Percentiles rank a stretch among this genome's conserved stretches.
Conservation (phyloP, 2,113 vertebrate genomes). For the Microcebus ravelobensis region DNA sequence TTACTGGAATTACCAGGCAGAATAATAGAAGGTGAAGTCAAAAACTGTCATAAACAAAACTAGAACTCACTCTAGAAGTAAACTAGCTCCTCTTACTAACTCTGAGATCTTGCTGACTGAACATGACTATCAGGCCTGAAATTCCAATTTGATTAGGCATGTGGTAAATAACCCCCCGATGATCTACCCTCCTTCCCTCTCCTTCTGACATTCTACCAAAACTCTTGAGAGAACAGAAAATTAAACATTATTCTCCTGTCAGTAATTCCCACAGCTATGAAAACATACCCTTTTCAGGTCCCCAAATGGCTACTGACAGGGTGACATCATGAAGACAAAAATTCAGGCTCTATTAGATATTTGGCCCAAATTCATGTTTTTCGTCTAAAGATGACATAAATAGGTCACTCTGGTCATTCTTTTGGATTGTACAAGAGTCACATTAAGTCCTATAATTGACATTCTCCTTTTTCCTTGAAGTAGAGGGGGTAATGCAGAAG, state of each 20-base stretch:
- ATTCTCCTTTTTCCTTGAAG: neutral
- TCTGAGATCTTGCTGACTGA: neutral
- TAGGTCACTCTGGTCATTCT: constrained; percentile 41
- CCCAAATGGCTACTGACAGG: neutral
- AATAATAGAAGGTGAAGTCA: neutral
- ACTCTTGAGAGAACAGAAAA: neutral
- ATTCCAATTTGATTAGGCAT: neutral
- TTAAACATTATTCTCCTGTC: neutral
- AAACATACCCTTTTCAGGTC: neutral
- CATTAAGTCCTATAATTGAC: neutral
- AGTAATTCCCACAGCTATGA: constrained; percentile 22
- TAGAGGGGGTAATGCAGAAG: neutral
- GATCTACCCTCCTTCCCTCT: neutral
- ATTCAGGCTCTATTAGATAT: neutral
- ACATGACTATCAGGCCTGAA: neutral
- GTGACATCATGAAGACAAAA: constrained; percentile 54
- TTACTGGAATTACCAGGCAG: neutral
- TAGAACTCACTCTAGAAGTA: neutral
- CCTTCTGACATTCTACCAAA: neutral
- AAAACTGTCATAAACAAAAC: constrained; percentile 15
- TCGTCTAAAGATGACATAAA: constrained; percentile 29
- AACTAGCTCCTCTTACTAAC: neutral
- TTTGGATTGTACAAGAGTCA: neutral
- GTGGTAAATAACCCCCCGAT: neutral
- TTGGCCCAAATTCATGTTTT: constrained; percentile 29